phyloP scores from a whole-genome alignment of 2,888 invertebrate species.

The Syrphus vitripennis region DNA sequence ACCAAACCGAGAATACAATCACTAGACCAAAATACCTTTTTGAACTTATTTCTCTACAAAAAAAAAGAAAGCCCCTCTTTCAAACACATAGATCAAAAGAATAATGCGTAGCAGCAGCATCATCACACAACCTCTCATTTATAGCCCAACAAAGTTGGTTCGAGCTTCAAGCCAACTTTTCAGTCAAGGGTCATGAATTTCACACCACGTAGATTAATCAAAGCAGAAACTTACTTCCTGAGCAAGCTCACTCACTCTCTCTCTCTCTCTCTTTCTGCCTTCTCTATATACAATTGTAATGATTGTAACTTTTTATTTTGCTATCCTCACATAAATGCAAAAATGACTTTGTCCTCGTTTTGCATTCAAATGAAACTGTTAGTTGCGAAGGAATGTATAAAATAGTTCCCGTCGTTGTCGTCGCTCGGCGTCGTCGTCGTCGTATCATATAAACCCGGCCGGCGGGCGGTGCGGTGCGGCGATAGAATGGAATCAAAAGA shows the following conservation, averaged over 20 bases:
- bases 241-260: neutral
- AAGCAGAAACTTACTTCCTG: slow-evolving; percentile 43
- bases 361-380: slow-evolving; percentile 47
- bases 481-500: neutral
- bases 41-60: neutral
- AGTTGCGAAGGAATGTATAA: slow-evolving; percentile 3
- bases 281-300: slow-evolving; percentile 39
- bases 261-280: neutral
- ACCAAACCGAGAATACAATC: slow-evolving; percentile 2
- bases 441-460: neutral
- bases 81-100: slow-evolving; percentile 18
- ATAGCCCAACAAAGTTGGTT: neutral
- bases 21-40: slow-evolving; percentile 32
- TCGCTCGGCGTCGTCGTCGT: neutral
- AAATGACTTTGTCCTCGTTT: slow-evolving; percentile 26
- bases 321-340: neutral
- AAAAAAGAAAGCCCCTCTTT: neutral
- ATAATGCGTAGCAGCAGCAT: slow-evolving; percentile 29
- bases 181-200: slow-evolving; percentile 65
- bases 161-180: slow-evolving; percentile 16
- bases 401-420: slow-evolving; percentile 13
- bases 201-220: slow-evolving; percentile 62
- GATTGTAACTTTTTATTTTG: slow-evolving; percentile 50
- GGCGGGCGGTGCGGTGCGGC: too few relatives aligned
- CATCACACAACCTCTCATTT: neutral